Evolutionary conservation across 2,113 vertebrate genomes (phyloP).

Genomic region (Amblyopsis rosae): DNA sequence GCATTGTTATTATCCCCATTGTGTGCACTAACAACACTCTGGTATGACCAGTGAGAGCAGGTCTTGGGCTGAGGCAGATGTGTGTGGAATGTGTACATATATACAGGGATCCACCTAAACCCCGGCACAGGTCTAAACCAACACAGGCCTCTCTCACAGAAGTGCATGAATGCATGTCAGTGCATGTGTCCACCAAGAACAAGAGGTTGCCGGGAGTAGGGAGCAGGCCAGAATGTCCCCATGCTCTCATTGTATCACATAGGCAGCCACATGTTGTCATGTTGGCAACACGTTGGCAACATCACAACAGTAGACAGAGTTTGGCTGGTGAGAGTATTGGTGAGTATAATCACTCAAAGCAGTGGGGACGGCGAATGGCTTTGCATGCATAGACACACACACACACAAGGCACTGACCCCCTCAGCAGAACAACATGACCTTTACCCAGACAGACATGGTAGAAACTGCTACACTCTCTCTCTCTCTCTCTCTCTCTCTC

Average conservation of each 20-base stretch:
- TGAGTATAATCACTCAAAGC: too few relatives aligned
- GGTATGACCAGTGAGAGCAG: background rate
- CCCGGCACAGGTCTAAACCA: constrained; percentile 61
- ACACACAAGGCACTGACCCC: constrained; percentile 50
- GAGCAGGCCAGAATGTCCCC: constrained; percentile 14
- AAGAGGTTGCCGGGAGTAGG: constrained; percentile 40
- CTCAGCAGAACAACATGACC: constrained; percentile 30
- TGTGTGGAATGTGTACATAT: constrained; percentile 61
- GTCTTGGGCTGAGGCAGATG: constrained; percentile 32
- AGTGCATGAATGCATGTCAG: constrained; percentile 17
- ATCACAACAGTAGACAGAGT: constrained; percentile 47
- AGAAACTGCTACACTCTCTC: background rate
- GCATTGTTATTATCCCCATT: background rate
- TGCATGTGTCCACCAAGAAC: constrained; percentile 27
- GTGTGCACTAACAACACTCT: background rate
- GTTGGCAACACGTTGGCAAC: background rate
- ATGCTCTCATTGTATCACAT: background rate
- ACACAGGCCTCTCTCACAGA: constrained; percentile 53
- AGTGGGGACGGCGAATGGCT: background rate
- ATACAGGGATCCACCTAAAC: constrained; percentile 64
- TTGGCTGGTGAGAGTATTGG: too few relatives aligned
- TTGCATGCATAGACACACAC: constrained; percentile 58
- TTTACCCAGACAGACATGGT: constrained; percentile 21
- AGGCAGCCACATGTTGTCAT: constrained; percentile 9
- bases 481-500: background rate